These are phyloP conservation scores for Malaclemys terrapin DNA, from an alignment of 2,113 vertebrate species.

Conservation along the genomic window DNA sequence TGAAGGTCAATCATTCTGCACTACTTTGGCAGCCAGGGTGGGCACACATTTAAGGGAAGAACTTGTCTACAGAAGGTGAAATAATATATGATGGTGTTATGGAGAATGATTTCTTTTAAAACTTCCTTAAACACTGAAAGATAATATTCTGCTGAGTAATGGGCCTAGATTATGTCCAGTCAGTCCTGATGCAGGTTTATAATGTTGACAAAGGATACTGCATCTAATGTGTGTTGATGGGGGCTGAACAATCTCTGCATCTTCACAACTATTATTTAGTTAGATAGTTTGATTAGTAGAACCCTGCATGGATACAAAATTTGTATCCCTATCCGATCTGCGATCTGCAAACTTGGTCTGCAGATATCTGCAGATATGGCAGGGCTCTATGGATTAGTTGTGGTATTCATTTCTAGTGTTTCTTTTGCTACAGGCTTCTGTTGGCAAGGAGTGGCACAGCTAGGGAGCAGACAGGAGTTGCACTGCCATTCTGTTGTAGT, in stretches of 20 bases:
- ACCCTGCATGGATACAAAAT: too few relatives aligned
- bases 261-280: constrained; percentile 42
- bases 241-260: background rate
- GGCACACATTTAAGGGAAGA: background rate
- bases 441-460: background rate
- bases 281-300: constrained; percentile 34
- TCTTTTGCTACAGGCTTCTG: background rate
- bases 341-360: too few relatives aligned
- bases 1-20: accelerated
- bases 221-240: background rate
- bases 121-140: background rate
- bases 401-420: background rate
- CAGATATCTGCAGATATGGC: too few relatives aligned
- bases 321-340: too few relatives aligned
- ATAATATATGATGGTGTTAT: background rate
- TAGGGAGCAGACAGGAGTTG: background rate
- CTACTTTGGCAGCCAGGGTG: background rate
- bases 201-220: background rate
- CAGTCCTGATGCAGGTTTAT: background rate
- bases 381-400: background rate
- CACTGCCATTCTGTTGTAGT: background rate
- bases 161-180: background rate
- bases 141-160: background rate
- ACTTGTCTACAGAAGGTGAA: background rate
- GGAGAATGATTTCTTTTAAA: background rate